Percentiles rank a stretch among this genome's conserved stretches.
Evolutionary conservation across 1,140 invertebrate genomes (phyloP).

Genomic region (Diachasma alloeum): DNA sequence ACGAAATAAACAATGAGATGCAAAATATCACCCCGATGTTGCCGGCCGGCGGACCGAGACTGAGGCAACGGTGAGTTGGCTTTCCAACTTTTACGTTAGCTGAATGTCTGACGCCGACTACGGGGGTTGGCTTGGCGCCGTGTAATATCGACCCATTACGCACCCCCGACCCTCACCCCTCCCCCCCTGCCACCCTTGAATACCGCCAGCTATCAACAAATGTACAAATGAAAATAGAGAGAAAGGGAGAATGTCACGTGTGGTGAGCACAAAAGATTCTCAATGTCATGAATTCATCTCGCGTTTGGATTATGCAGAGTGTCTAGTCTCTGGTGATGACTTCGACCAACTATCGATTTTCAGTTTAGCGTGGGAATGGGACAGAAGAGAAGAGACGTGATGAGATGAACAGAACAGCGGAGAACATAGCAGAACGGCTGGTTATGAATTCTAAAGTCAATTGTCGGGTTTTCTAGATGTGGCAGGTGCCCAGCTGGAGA

Average conservation of each 20-base stretch:
- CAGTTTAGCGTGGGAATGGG: neutral
- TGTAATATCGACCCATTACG: slow-evolving; percentile 44
- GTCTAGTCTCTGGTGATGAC: neutral
- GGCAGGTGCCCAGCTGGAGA: no score
- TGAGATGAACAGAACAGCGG: neutral
- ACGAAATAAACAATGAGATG: neutral
- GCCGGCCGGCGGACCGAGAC: slow-evolving; percentile 23
- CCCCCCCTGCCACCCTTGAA: neutral
- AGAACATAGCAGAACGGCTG: neutral
- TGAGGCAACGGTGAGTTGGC: slow-evolving; percentile 34
- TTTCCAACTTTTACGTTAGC: slow-evolving; percentile 33
- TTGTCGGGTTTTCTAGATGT: neutral
- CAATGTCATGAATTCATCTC: neutral
- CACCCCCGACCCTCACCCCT: slow-evolving; percentile 29
- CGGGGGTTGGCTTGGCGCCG: slow-evolving; percentile 40
- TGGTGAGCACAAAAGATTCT: neutral
- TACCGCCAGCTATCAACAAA: neutral
- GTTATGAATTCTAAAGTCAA: neutral
- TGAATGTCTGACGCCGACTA: slow-evolving; percentile 36
- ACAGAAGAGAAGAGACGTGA: neutral
- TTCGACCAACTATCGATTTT: neutral
- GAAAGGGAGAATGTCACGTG: neutral
- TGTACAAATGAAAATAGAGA: neutral
- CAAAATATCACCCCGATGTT: slow-evolving; percentile 23
- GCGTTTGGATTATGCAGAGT: neutral